Evolutionary conservation across 2,888 invertebrate genomes (phyloP), one percentile per base, ranked within the genome.

Genomic region (Frankliniella fusca): DNA sequence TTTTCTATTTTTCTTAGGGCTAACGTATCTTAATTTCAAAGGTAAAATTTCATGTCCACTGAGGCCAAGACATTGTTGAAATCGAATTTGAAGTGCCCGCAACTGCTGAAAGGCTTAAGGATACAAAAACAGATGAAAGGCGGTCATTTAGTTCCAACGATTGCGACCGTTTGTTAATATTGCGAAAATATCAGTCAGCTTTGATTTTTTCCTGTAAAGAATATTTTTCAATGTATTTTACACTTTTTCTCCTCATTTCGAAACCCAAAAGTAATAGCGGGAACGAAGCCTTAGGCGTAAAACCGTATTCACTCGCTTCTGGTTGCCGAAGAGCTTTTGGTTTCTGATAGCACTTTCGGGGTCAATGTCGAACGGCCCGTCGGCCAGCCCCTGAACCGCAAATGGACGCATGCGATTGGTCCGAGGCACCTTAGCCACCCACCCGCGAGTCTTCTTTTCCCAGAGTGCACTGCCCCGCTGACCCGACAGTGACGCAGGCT

Each of bases 381-480:
- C 70, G 70, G 70, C 23, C 70, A 76, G 70, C 23, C 70, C 23
- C 23, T 12, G 54, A 2, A 18, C 61, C 20, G 18, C 61, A 61
- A 18, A 61, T 18, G 27, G 70, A 76, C 27, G 23, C 27, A 76
- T 27, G 70, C 8, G 27, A 76, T 76, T 76, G 70, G 70, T 12
- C 70, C 1, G 5, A 23, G 27, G 27, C 27, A 15, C 61, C 61
- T 12, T n/a, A n/a, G 12, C 61, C 18, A 20, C 61, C 61, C n/a
- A n/a, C 18, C 3, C 15, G 61, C 61, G 18, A 61, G 61, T 61
- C 61, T 61, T 10, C 9, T 11, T 76, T 76, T 23, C 70, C 70
- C 70, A 76, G 70, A 27, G 70, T 76, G 70, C 70, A 76, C 70
- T 76, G 70, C 70, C 70, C 70, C 12, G 27, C 70, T 76, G 23